Conservation (phyloP, 2,113 vertebrate species). For the Mixornis gularis region DNA sequence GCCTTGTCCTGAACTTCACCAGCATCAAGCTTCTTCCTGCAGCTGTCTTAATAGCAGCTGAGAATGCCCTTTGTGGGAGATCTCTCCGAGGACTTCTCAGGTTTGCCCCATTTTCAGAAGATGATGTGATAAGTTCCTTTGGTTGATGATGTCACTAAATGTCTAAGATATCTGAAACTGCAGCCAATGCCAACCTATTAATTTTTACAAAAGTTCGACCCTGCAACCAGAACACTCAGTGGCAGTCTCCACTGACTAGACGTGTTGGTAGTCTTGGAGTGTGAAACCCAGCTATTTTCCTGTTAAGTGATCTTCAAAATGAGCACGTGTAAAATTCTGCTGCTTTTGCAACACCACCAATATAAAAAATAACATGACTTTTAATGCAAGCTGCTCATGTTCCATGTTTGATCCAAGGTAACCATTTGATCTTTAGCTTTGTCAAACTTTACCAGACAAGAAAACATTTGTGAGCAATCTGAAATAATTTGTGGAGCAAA, state of each 20-base stretch:
- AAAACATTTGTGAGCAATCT: neutral
- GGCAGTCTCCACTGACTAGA: neutral
- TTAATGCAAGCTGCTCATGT: neutral
- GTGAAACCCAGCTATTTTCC: neutral
- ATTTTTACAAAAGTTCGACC: neutral
- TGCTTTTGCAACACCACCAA: neutral
- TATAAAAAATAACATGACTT: neutral
- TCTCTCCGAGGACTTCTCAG: neutral
- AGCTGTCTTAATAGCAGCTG: neutral
- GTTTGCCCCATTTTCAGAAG: neutral
- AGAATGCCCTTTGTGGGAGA: fast-evolving
- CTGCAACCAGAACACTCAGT: neutral
- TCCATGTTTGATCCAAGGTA: neutral
- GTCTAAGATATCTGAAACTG: neutral
- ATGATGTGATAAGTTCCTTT: neutral
- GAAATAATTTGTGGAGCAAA: neutral
- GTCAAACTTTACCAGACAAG: neutral
- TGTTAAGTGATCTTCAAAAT: neutral
- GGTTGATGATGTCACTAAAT: neutral
- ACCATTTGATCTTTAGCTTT: neutral
- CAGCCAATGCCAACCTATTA: neutral
- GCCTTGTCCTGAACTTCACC: neutral
- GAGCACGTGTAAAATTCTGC: neutral
- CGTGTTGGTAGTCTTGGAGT: neutral
- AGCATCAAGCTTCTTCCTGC: neutral